Evolutionary conservation across 2,113 vertebrate genomes (phyloP), one percentile per base, ranked within the genome.

Genomic region (Gracilinanus agilis): DNA sequence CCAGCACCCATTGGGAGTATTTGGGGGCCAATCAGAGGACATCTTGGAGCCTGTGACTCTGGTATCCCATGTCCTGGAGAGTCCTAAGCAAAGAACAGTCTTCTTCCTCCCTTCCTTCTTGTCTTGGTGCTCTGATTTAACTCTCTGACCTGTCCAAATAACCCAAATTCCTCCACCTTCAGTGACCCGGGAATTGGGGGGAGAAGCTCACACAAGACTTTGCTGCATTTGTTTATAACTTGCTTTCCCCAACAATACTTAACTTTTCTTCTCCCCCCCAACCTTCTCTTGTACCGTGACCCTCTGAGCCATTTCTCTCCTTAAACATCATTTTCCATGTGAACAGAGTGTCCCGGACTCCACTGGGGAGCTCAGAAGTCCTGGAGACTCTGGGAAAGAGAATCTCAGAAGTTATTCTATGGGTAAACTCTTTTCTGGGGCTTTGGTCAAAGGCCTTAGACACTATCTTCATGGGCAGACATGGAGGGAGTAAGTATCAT

Each of bases 281-380:
- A n/a, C 49, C 1, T n/a, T n/a, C 3, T 54, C 83, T 91, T 93
- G 25, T 92, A 3, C 34, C 54, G 24, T 91, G 83, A 91, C 75
- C 40, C 6, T 96, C 90, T 88, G 55, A 29, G 89, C 90, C 94
- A 95, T 2, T 0, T 93, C 90, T 27, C 44, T 95, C 95, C n/a
- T 29, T 92, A 88, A 92, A 94, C 92, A 93, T 58, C 0, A 0
- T 92, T 93, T 61, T 44, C 94, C 91, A 94, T 91, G 90, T 1
- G 88, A 95, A 96, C 94, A 97, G 92, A 98, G 98, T 97, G 97
- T 97, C 95, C 95, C 95, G 94, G 91, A 96, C 54, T 91, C 94
- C 54, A 25, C 40, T 34, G 49, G 29, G 2, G 2, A 8, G 8
- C 49, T 49, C 75, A 44, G 90, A 7, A 3, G 24, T 53, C 58